Evolutionary conservation across 2,113 vertebrate genomes (phyloP), one percentile per base, ranked within the genome.

Genomic region (Cottus gobio): DNA sequence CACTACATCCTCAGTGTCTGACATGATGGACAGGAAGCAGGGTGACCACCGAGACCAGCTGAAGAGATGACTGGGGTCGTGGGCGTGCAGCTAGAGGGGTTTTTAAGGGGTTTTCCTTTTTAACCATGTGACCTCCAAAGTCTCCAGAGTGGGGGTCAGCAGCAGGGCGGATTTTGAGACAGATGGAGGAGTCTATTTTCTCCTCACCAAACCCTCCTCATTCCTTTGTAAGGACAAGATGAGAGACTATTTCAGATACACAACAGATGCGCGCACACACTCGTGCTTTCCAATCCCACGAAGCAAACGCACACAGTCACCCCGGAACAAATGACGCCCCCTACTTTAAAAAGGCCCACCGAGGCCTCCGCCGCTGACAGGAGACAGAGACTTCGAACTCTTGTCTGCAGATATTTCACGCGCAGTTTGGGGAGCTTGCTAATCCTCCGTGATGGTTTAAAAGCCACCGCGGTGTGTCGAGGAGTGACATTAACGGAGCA

Each of bases 121-220:
- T 37, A 0, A 71, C 68, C 93, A 94, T 91, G 92, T 95, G 94
- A 95, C 90, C 24, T 12, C 77, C 61, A 63, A 31, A 58, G 76
- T 79, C 85, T 83, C 85, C 69, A 73, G 87, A 63, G 73, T 71
- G 54, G 76, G 58, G 89, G 85, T 90, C 84, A 80, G 70, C 79
- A 77, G 84, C 80, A 78, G 92, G 90, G 89, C 77, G 71, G 77
- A 71, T 86, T 88, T 74, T 65, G 70, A 90, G 88, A 94, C 93
- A 94, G 93, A 95, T 94, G 93, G 88, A 92, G 68, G 7, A 62
- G 79, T 92, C 95, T 95, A 95, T 96, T 95, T 96, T 95, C 82
- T 95, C 89, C 90, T 83, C 82, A 71, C 61, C 79, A 73, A 87
- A 78, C 89, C 87, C 82, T 85, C 82, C 83, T 89, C 88, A 93